Conservation (phyloP, 2,797 vertebrate genomes). For the Rhabdophis nuchalis region DNA sequence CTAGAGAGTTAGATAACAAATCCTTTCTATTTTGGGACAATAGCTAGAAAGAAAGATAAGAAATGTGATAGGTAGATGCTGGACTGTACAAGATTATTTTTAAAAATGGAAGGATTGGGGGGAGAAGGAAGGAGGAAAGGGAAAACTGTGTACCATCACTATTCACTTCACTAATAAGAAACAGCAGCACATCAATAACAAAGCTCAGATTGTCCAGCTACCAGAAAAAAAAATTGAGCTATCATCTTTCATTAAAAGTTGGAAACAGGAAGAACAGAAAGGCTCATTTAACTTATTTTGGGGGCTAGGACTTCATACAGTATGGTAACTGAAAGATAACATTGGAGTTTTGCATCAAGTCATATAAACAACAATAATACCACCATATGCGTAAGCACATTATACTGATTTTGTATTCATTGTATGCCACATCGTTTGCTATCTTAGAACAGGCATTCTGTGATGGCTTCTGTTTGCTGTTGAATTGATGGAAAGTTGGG, state of each 20-base stretch:
- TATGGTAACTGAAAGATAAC: neutral
- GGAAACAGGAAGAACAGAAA: neutral
- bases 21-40: slow-evolving; percentile 35
- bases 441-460: neutral
- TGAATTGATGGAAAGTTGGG: slow-evolving; percentile 36
- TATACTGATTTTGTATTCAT: neutral
- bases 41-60: slow-evolving; percentile 41
- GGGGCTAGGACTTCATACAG: neutral
- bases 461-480: neutral
- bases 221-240: neutral
- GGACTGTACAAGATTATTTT: slow-evolving; percentile 23
- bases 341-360: neutral
- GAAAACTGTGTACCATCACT: neutral
- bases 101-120: neutral
- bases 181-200: neutral
- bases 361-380: neutral
- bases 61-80: slow-evolving; percentile 34
- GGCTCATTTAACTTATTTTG: neutral
- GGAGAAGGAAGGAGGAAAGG: neutral
- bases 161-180: neutral
- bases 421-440: neutral
- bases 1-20: slow-evolving; percentile 28
- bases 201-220: neutral
- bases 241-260: slow-evolving; percentile 1
- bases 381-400: neutral